A percentile compares a stretch with the other conserved stretches of the same genome.
phyloP scores from a whole-genome alignment of 2,113 vertebrate genomes.

The Scolopax mira region DNA sequence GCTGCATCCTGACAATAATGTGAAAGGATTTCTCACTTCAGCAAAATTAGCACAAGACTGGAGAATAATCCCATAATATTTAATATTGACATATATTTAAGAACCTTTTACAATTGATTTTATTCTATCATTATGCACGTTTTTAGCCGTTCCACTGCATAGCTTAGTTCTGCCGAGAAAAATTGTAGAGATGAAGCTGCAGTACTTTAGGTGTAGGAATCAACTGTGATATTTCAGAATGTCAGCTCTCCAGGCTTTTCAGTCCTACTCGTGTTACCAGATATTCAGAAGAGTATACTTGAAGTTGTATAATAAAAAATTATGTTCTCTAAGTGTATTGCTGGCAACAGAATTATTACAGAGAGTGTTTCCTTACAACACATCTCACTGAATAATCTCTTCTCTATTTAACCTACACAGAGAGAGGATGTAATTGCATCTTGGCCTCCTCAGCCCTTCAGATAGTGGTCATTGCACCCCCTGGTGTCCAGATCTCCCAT shows the following conservation, averaged over 20 bases:
- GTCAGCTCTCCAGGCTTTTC: not conserved
- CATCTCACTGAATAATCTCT: not conserved
- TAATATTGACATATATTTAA: not conserved
- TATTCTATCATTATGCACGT: not conserved
- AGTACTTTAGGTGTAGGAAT: not conserved
- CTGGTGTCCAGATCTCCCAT: not conserved
- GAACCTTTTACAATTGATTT: not conserved
- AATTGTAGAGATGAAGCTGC: not conserved
- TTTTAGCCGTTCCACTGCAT: not conserved
- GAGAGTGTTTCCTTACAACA: not conserved
- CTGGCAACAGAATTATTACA: not conserved
- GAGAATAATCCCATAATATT: not conserved
- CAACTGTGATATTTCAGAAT: accelerated
- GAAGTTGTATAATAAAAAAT: not conserved
- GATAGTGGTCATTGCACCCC: not conserved
- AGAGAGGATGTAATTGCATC: not conserved
- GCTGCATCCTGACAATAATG: not conserved
- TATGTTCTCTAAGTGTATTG: not conserved
- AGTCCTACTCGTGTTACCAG: not conserved
- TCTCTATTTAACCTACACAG: not conserved
- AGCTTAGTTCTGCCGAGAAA: not conserved
- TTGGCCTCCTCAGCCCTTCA: not conserved
- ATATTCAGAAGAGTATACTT: not conserved
- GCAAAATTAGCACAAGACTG: not conserved
- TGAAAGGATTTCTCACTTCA: constrained; percentile 8